A percentile compares a stretch with the other conserved stretches of the same genome.
Evolutionary conservation across 2,888 invertebrate species (phyloP).

Genomic region (Lepidochitona cinerea): DNA sequence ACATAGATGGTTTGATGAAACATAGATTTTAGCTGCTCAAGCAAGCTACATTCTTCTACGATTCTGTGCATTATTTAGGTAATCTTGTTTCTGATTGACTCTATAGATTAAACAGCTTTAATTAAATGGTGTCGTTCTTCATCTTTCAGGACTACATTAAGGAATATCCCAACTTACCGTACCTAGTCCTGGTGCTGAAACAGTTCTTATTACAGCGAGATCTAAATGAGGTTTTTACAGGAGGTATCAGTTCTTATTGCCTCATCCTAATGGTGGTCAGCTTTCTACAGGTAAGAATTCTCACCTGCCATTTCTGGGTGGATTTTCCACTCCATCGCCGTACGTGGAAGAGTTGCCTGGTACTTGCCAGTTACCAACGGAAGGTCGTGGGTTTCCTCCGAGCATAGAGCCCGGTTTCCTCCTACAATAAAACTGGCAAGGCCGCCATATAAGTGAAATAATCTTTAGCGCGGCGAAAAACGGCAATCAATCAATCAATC

Average conservation of each 20-base stretch:
- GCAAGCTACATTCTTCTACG: neutral
- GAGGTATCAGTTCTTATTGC: constrained; percentile 99
- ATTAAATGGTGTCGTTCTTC: no score
- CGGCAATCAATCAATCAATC: no score
- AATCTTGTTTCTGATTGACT: neutral
- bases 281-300: constrained; percentile 82
- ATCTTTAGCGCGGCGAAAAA: no score
- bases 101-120: neutral
- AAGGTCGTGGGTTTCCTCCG: no score
- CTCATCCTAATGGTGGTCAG: constrained; percentile 98
- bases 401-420: no score
- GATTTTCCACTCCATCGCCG: no score
- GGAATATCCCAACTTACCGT: constrained; percentile 90
- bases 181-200: constrained; percentile 96
- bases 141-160: constrained; percentile 80
- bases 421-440: no score
- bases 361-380: no score
- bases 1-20: neutral
- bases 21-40: neutral
- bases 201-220: constrained; percentile 98
- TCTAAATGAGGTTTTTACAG: constrained; percentile 99
- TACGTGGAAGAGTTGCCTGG: no score
- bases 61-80: neutral
- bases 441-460: no score
- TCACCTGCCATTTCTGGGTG: neutral